Conservation (phyloP, 2,888 invertebrate species). For the Caenorhabditis plicata region DNA sequence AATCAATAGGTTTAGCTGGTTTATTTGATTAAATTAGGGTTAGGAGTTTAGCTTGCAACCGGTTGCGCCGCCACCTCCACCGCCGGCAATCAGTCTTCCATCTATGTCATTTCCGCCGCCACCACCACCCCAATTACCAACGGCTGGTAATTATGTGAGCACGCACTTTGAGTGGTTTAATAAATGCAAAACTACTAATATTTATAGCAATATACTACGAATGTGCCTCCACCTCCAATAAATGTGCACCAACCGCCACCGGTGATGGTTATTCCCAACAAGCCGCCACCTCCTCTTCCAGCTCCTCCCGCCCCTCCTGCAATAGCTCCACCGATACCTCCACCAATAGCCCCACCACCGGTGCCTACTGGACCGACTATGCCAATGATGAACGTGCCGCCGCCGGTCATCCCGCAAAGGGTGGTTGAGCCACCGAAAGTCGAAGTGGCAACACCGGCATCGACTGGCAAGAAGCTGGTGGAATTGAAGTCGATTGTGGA, state of each 20-base stretch:
- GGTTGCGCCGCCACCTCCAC: conserved; percentile 8
- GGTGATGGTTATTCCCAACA: not conserved
- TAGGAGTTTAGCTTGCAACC: too few species aligned
- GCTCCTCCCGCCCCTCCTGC: not conserved
- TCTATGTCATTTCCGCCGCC: conserved; percentile 13
- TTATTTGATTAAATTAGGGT: too few species aligned
- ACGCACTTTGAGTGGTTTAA: too few species aligned
- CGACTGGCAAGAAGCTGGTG: not conserved
- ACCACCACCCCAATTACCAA: too few species aligned
- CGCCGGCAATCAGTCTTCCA: conserved; percentile 11
- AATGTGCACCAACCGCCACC: not conserved
- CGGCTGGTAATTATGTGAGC: too few species aligned
- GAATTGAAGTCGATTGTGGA: conserved; percentile 2
- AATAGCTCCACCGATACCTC: not conserved
- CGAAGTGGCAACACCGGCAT: too few species aligned
- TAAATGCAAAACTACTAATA: too few species aligned
- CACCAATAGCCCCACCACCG: not conserved
- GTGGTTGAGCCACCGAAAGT: not conserved
- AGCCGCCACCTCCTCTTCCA: not conserved
- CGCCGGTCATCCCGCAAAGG: not conserved
- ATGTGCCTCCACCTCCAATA: not conserved
- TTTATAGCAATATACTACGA: too few species aligned
- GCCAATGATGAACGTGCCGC: not conserved
- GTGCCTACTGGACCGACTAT: not conserved
- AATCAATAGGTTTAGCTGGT: too few species aligned